These are phyloP conservation scores for Proales similis DNA, from an alignment of 1,140 invertebrate species.

Conservation along the genomic window DNA sequence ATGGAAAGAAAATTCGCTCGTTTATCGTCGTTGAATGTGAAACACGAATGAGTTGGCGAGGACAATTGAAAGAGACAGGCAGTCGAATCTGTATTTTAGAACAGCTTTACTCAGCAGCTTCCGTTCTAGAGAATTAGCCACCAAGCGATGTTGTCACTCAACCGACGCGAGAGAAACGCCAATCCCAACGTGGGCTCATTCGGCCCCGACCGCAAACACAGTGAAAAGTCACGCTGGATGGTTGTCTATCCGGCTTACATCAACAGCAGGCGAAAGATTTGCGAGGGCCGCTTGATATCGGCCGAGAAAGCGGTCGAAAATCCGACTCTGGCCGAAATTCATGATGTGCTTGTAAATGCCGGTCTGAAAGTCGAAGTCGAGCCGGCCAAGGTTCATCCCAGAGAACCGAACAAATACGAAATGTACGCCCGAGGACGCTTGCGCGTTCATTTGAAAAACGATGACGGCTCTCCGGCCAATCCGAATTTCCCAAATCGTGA, in stretches of 20 bases:
- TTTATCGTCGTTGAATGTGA: no score
- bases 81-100: no score
- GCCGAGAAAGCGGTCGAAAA: slow-evolving; percentile 84
- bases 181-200: slow-evolving; percentile 36
- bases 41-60: no score
- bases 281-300: slow-evolving; percentile 72
- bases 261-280: slow-evolving; percentile 81
- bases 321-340: slow-evolving; percentile 83
- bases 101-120: no score
- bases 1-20: no score
- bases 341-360: slow-evolving; percentile 73
- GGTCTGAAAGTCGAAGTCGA: slow-evolving; percentile 80
- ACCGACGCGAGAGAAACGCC: slow-evolving; percentile 32
- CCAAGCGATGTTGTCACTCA: no score
- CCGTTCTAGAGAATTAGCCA: no score
- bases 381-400: slow-evolving; percentile 78
- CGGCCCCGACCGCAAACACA: slow-evolving; percentile 18
- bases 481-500: slow-evolving; percentile 65
- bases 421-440: slow-evolving; percentile 72
- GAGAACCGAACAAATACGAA: slow-evolving; percentile 78
- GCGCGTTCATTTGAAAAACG: slow-evolving; percentile 80
- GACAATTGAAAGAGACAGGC: no score
- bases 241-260: slow-evolving; percentile 93
- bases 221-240: slow-evolving; percentile 62
- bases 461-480: slow-evolving; percentile 72